Percentiles rank a stretch among this genome's conserved stretches.
phyloP scores from a whole-genome alignment of 2,113 vertebrate species.

The Phycodurus eques region DNA sequence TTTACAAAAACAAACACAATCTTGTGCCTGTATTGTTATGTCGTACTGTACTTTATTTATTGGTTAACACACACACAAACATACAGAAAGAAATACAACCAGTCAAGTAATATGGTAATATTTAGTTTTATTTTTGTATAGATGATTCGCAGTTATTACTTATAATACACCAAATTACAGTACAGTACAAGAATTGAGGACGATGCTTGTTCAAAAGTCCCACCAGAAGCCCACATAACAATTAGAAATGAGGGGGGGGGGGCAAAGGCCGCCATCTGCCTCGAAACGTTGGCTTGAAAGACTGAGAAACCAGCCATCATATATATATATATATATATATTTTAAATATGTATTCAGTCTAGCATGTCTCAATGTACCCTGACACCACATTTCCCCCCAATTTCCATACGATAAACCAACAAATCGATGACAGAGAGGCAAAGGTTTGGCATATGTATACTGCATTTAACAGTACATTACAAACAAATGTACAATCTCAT shows the following conservation, averaged over 20 bases:
- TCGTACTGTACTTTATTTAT: too few relatives aligned
- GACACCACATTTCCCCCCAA: constrained; percentile 28
- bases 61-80: neutral
- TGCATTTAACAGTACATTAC: constrained; percentile 77
- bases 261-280: neutral
- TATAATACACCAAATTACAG: neutral
- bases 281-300: neutral
- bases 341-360: constrained; percentile 60
- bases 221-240: neutral
- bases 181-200: too few relatives aligned
- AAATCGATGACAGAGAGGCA: constrained; percentile 57
- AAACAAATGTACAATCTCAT: constrained; percentile 84
- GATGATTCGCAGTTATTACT: neutral
- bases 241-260: neutral
- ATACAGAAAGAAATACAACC: neutral
- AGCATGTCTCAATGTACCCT: constrained; percentile 40
- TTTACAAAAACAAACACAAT: too few relatives aligned
- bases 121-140: neutral
- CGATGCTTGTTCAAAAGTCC: neutral
- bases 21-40: too few relatives aligned
- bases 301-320: neutral
- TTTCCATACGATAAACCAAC: constrained; percentile 46
- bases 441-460: constrained; percentile 83
- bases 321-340: neutral
- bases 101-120: neutral